Base-by-base conservation (phyloP, 1,140 invertebrate species). In the Dinothrombium tinctorium region DNA sequence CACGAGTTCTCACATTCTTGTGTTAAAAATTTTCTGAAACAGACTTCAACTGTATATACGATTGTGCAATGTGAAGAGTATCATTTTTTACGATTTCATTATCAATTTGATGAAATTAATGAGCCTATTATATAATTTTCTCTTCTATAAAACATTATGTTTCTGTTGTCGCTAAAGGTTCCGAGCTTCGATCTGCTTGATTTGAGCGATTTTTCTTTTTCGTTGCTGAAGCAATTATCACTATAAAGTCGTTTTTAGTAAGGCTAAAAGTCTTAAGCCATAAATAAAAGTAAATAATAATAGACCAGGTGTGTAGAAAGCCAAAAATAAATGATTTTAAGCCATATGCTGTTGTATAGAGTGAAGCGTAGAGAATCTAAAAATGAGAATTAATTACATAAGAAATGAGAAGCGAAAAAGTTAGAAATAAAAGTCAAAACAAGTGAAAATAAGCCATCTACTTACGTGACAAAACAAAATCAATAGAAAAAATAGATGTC, bases 311-410 rank as follows among this genome's bases (percentile, higher is more conserved):
- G 45, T 76, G 62, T 11, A 82, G 58, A 11, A 79, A 78, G 28
- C 78, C 76, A 23, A 83, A 55, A 32, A 83, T 44, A 42, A 78
- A 69, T 1, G 79, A 74, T 51, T 77, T 51, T 9, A 67, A 72
- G 9, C 81, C 81, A 61, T 84, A 84, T 4, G 76, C 76, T 52
- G 81, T 80, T 48, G 71, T 72, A 51, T 76, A 74, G 0, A 72
- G 69, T 53, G 78, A 66, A 15, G 46, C 40, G 36, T 29, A 35
- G 38, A 71, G 56, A n/a, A 69, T 51, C 61, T 83, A 75, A 50
- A 76, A 61, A 3, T 64, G 51, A n/a, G 11, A 37, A 23, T 23
- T 8, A 80, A 47, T 32, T 74, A 51, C 33, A 69, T 40, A 23
- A 60, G 32, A 49, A 72, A n/a, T n/a, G n/a, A n/a, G n/a, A n/a